Conservation (phyloP, 2,888 invertebrate species). For the Drosophila recens region DNA sequence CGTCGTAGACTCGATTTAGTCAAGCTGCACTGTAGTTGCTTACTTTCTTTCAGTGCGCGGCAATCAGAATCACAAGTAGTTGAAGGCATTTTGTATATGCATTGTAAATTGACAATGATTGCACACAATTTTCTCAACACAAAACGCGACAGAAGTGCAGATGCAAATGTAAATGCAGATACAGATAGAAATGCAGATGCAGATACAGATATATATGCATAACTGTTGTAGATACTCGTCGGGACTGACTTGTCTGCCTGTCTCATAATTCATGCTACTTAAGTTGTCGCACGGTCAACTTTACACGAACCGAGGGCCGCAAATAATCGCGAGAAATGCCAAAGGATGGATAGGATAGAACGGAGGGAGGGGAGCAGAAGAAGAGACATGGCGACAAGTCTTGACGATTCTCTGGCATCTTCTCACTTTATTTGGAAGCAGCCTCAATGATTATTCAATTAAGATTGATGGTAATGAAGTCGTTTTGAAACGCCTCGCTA, state of each 20-base stretch:
- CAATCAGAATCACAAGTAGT: constrained; percentile 49
- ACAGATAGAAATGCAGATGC: constrained; percentile 41
- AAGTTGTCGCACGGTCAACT: constrained; percentile 69
- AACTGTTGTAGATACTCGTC: constrained; percentile 37
- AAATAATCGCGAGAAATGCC: constrained; percentile 51
- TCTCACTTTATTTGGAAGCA: constrained; percentile 60
- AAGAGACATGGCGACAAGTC: constrained; percentile 9
- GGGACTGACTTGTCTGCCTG: constrained; percentile 48
- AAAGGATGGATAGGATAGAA: not conserved
- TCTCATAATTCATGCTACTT: constrained; percentile 76
- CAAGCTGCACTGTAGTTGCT: constrained; percentile 48
- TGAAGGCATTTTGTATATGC: constrained; percentile 64
- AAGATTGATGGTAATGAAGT: constrained; percentile 79
- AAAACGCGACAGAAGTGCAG: constrained; percentile 50
- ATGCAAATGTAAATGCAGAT: constrained; percentile 46
- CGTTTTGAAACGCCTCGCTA: constrained; percentile 65
- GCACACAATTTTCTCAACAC: constrained; percentile 76
- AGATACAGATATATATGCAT: constrained; percentile 53
- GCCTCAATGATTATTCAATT: constrained; percentile 75
- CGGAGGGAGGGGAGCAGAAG: not conserved
- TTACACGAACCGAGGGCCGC: constrained; percentile 53
- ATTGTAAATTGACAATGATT: constrained; percentile 79
- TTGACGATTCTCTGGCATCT: constrained; percentile 43
- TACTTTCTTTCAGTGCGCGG: constrained; percentile 46
- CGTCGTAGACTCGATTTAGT: not conserved